Evolutionary conservation across 2,797 vertebrate genomes (phyloP).

Genomic region (Sebastes wilsoni): DNA sequence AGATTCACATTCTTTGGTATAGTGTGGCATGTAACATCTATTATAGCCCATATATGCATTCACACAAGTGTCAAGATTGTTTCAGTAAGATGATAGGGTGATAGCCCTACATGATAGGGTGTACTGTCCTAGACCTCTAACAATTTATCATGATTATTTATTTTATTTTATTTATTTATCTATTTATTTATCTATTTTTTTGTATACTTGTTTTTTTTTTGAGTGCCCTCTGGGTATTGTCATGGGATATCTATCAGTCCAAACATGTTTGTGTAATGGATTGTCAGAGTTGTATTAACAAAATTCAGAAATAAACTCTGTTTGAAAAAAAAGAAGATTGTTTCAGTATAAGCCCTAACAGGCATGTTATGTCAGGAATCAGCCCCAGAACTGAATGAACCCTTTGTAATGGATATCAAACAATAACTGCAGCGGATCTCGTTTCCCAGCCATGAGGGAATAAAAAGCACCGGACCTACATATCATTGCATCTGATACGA

Average conservation of each 20-base stretch:
- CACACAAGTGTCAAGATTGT: constrained; percentile 29
- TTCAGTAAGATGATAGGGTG: neutral
- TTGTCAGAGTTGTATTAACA: no score
- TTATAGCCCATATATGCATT: neutral
- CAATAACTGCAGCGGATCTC: constrained; percentile 69
- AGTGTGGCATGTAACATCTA: neutral
- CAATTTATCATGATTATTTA: no score
- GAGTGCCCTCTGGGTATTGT: no score
- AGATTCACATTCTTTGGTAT: neutral
- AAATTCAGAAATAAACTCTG: no score
- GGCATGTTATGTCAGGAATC: constrained; percentile 37
- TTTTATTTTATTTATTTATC: no score
- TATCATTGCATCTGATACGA: constrained; percentile 71
- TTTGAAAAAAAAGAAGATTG: neutral
- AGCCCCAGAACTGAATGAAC: constrained; percentile 45
- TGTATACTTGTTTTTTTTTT: no score
- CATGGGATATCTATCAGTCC: no score
- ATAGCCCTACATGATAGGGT: no score
- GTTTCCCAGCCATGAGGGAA: constrained; percentile 67
- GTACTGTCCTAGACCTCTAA: no score
- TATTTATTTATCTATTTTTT: no score
- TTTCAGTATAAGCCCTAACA: constrained; percentile 14
- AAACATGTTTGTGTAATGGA: no score
- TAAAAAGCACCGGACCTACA: constrained; percentile 58
- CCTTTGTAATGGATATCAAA: constrained; percentile 79